Percentiles rank a stretch among this genome's conserved stretches.
Conservation (phyloP, 1,140 invertebrate genomes). For the Anadara kagoshimensis region DNA sequence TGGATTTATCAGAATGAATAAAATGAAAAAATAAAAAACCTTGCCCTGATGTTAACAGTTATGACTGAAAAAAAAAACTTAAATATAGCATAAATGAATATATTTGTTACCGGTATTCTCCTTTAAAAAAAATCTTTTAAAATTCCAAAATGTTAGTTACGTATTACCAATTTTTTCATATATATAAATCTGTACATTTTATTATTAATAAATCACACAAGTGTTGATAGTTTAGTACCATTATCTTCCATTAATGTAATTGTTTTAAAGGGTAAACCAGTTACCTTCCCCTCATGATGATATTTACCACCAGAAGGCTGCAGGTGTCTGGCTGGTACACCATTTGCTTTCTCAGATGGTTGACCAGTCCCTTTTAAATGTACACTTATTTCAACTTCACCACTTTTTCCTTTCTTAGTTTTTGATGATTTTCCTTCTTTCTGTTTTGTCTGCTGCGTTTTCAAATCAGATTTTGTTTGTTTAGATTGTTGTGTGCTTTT, state of each 20-base stretch:
- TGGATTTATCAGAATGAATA: too few species aligned
- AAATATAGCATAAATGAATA: too few species aligned
- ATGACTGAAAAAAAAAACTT: too few species aligned
- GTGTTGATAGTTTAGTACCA: conserved; percentile 36
- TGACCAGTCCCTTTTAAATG: neutral
- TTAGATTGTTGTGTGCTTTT: neutral
- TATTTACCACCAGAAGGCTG: conserved; percentile 2
- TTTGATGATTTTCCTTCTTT: conserved; percentile 7
- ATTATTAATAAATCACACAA: conserved; percentile 12
- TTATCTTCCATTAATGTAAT: conserved; percentile 24
- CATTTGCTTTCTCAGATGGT: conserved; percentile 12
- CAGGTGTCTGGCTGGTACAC: neutral
- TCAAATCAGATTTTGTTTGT: neutral
- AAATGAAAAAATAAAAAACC: too few species aligned
- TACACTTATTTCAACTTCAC: neutral
- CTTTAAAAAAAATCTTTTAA: too few species aligned
- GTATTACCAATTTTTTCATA: too few species aligned
- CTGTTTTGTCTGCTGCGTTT: neutral
- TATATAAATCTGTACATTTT: too few species aligned
- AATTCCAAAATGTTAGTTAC: too few species aligned
- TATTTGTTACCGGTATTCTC: too few species aligned
- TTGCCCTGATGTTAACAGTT: too few species aligned
- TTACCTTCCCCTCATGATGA: conserved; percentile 6
- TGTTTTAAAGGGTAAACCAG: conserved; percentile 30
- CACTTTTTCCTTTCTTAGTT: conserved; percentile 3